Evolutionary conservation across 2,797 vertebrate species (phyloP).

Genomic region (Chelonia mydas): DNA sequence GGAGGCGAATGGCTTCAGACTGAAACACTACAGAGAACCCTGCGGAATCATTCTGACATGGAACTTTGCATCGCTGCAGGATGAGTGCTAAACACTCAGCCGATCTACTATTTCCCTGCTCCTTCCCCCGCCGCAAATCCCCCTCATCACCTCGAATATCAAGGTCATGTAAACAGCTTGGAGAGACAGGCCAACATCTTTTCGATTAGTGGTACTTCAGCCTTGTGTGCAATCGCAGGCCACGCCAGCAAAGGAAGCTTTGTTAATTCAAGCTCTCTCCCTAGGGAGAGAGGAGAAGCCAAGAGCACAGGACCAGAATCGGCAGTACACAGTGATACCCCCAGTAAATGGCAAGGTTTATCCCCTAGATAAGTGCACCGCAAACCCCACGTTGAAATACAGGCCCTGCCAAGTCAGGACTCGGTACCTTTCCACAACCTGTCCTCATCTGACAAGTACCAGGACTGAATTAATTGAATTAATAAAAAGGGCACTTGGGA

Average conservation of each 20-base stretch:
- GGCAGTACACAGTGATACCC: neutral
- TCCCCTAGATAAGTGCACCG: neutral
- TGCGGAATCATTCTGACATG: fast-evolving
- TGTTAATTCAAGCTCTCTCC: neutral
- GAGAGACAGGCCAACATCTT: neutral
- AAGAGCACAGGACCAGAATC: neutral
- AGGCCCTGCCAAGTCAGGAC: neutral
- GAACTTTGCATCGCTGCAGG: neutral
- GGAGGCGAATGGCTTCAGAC: neutral
- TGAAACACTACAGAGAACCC: neutral
- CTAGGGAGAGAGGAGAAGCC: neutral
- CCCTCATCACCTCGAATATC: fast-evolving
- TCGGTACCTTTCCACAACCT: neutral
- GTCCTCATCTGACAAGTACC: slow-evolving; percentile 15
- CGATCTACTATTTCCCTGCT: neutral
- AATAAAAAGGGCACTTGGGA: neutral
- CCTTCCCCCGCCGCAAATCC: no score
- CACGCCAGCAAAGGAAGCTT: neutral
- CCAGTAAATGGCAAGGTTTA: neutral
- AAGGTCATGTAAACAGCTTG: neutral
- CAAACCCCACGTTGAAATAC: neutral
- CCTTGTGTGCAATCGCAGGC: neutral
- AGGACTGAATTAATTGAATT: slow-evolving; percentile 23
- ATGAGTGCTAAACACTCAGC: neutral
- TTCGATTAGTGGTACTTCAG: neutral